phyloP scores from a whole-genome alignment of 2,113 vertebrate species.

The Aramus guarauna region DNA sequence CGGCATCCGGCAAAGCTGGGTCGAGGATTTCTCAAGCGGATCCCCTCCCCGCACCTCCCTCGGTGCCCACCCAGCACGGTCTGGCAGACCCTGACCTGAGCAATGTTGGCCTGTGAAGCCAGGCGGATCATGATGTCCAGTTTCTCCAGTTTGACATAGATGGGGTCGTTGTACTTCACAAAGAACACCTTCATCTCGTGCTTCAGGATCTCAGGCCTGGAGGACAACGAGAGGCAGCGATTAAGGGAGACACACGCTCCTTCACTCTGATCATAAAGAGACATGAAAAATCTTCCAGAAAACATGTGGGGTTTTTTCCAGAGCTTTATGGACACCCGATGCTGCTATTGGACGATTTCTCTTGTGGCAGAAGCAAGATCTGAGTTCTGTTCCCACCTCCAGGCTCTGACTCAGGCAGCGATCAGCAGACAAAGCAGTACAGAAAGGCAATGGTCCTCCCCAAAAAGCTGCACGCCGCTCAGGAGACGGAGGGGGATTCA shows the following conservation, averaged over 20 bases:
- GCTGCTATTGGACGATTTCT: background rate
- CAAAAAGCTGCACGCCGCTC: accelerated
- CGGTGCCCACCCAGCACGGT: background rate
- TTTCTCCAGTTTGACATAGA: constrained; percentile 98
- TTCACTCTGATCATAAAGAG: background rate
- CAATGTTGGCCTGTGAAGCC: constrained; percentile 97
- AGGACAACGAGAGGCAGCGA: background rate
- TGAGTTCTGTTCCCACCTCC: background rate
- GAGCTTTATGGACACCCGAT: background rate
- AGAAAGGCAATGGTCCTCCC: background rate
- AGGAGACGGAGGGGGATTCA: background rate
- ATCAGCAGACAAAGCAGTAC: background rate
- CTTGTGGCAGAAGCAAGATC: background rate
- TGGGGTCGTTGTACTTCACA: constrained; percentile 99
- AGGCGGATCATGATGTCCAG: constrained; percentile 99
- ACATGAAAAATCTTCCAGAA: background rate
- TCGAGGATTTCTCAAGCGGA: accelerated
- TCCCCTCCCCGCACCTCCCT: accelerated
- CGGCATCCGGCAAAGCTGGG: background rate
- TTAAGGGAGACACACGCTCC: accelerated
- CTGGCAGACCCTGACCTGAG: constrained; percentile 80
- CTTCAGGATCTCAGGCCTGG: constrained; percentile 94
- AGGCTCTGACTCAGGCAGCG: background rate
- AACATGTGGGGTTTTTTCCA: background rate
- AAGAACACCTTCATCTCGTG: constrained; percentile 99